Percentiles rank a stretch among this genome's conserved stretches.
These are phyloP conservation scores for Sycophila texana DNA, from an alignment of 2,888 invertebrate genomes.

Conservation along the genomic window DNA sequence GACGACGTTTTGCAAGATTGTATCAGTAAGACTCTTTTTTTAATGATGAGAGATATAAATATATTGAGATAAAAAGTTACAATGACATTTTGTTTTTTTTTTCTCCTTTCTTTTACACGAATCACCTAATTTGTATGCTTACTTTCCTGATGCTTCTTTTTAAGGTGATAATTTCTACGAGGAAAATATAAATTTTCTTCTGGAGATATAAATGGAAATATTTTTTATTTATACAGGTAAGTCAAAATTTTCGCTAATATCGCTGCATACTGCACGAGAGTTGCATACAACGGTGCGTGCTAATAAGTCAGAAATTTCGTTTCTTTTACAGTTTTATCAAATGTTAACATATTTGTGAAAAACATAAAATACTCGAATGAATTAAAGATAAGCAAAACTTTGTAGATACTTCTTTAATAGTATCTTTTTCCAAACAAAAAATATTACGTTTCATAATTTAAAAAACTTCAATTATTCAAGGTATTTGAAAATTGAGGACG, in stretches of 20 bases:
- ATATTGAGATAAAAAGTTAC: constrained; percentile 31
- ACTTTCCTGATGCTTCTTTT: too few species aligned
- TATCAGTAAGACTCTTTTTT: constrained; percentile 54
- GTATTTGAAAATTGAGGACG: constrained; percentile 1
- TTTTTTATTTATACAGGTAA: too few species aligned
- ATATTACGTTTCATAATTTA: too few species aligned
- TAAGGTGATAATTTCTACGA: neutral
- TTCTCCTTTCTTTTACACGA: neutral
- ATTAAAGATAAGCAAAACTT: neutral
- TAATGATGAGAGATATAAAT: constrained; percentile 49
- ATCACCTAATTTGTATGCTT: neutral
- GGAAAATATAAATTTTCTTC: too few species aligned
- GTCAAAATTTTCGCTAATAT: too few species aligned
- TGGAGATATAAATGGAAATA: too few species aligned
- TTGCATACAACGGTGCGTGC: too few species aligned
- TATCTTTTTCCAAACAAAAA: neutral
- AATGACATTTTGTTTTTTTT: constrained; percentile 33
- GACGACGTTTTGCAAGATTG: constrained; percentile 47
- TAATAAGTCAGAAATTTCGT: neutral
- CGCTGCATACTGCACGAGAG: too few species aligned
- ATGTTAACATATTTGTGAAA: neutral
- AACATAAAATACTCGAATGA: constrained; percentile 7
- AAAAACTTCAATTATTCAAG: neutral
- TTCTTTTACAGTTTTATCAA: constrained; percentile 15
- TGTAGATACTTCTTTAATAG: neutral